Evolutionary conservation across 2,888 invertebrate genomes (phyloP).

Genomic region (Cotesia congregata): DNA sequence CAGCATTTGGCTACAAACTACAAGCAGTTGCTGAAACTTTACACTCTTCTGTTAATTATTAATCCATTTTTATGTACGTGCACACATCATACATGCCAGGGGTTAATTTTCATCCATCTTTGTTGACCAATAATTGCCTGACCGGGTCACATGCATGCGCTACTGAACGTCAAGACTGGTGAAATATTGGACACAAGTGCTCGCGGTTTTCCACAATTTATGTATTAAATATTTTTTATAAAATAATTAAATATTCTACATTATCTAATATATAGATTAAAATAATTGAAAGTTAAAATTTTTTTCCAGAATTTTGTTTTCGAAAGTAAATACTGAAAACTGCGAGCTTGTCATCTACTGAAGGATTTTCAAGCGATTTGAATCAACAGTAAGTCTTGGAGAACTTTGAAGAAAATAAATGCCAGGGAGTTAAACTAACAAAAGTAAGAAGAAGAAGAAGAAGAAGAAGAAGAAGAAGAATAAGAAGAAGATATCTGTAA

Average conservation of each 20-base stretch:
- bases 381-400: neutral
- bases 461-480: neutral
- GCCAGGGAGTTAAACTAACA: neutral
- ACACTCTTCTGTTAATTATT: neutral
- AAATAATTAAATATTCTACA: neutral
- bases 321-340: neutral
- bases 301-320: neutral
- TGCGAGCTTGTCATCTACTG: neutral
- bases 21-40: neutral
- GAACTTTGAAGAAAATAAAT: neutral
- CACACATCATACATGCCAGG: neutral
- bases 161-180: neutral
- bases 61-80: neutral
- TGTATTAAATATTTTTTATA: neutral
- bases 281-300: neutral
- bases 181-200: neutral
- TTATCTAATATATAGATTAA: neutral
- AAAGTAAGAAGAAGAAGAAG: neutral
- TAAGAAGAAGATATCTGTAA: neutral
- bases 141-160: neutral
- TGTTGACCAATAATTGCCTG: neutral
- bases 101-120: neutral
- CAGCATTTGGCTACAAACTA: neutral
- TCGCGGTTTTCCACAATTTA: neutral
- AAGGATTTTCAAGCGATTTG: neutral